phyloP scores from a whole-genome alignment of 2,113 vertebrate species.

The Engystomops pustulosus region DNA sequence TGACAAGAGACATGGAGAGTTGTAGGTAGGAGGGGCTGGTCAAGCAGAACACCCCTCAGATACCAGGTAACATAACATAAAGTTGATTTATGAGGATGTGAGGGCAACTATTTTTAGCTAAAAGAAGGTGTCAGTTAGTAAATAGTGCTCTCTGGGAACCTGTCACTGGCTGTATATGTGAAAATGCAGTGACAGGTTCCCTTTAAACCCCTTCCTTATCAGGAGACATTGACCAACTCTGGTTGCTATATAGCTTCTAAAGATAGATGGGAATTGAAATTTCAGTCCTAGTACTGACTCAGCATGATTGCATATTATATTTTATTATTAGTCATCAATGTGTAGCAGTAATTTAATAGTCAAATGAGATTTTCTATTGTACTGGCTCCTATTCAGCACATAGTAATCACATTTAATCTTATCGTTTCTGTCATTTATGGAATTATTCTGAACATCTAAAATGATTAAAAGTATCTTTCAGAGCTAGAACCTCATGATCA shows the following conservation, averaged over 20 bases:
- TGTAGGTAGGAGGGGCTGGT: too few species aligned
- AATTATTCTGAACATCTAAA: slow-evolving; percentile 1
- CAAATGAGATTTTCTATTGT: slow-evolving; percentile 22
- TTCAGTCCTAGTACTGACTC: slow-evolving; percentile 5
- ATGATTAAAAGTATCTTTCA: not conserved
- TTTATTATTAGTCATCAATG: slow-evolving; percentile 20
- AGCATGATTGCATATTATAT: slow-evolving; percentile 9
- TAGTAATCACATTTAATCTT: slow-evolving; percentile 8
- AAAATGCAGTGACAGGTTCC: too few species aligned
- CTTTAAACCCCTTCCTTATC: too few species aligned
- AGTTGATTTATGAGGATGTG: too few species aligned
- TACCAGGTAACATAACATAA: too few species aligned
- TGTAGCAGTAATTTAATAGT: slow-evolving; percentile 24
- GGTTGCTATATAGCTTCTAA: slow-evolving; percentile 12
- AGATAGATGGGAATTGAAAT: not conserved
- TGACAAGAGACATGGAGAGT: too few species aligned
- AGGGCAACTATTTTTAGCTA: too few species aligned
- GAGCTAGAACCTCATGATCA: not conserved
- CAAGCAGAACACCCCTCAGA: too few species aligned
- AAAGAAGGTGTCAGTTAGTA: too few species aligned
- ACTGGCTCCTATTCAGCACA: not conserved
- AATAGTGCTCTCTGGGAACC: too few species aligned
- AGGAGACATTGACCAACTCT: not conserved
- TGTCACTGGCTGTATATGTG: too few species aligned
- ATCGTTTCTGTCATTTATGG: not conserved